A percentile compares a stretch with the other conserved stretches of the same genome.
Conservation (phyloP, 2,113 vertebrate genomes). For the Dipodomys ordii region DNA sequence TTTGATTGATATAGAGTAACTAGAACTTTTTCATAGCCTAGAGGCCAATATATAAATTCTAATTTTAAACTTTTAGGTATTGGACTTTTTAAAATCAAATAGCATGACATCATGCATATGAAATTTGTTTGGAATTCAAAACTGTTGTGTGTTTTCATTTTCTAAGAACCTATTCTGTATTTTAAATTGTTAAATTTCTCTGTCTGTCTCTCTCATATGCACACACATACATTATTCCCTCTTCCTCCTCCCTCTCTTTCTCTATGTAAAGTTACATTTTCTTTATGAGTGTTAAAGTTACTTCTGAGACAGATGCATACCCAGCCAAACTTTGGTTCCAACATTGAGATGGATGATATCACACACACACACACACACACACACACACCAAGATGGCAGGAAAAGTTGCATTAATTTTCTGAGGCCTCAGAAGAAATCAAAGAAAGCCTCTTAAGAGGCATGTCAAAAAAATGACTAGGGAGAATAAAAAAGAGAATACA, state of each 20-base stretch:
- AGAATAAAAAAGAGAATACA: not conserved
- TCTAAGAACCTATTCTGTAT: not conserved
- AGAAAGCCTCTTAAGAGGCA: not conserved
- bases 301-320: not conserved
- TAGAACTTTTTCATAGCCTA: not conserved
- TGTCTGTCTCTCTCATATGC: no score
- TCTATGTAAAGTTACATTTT: not conserved
- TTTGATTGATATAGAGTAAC: not conserved
- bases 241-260: not conserved
- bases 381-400: not conserved
- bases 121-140: not conserved
- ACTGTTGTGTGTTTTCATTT: not conserved
- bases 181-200: not conserved
- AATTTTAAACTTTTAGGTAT: not conserved
- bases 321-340: not conserved
- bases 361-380: no score
- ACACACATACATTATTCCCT: not conserved
- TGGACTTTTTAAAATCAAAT: not conserved
- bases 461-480: not conserved
- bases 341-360: not conserved
- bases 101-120: not conserved
- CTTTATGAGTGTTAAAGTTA: not conserved
- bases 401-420: not conserved
- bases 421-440: not conserved
- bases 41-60: not conserved